Evolutionary conservation across 2,888 invertebrate species (phyloP).

Genomic region (Prionchulus punctatus): DNA sequence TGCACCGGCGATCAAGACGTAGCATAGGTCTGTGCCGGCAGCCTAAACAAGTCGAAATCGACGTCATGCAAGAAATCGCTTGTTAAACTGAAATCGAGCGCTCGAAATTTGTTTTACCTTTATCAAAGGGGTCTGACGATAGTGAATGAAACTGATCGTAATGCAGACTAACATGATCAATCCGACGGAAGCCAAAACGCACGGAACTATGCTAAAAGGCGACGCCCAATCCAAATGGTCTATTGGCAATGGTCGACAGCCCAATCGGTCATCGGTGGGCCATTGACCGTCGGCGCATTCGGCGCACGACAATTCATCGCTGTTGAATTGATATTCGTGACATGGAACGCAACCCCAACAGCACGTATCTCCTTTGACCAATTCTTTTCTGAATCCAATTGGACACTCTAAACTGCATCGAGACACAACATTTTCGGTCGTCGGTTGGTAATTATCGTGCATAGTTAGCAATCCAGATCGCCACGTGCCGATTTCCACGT

Average conservation of each 20-base stretch:
- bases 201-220: conserved; percentile 51
- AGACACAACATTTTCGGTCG: conserved; percentile 21
- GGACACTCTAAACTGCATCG: conserved; percentile 36
- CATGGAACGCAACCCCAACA: conserved; percentile 36
- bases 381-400: conserved; percentile 35
- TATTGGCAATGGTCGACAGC: conserved; percentile 43
- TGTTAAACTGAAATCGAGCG: no score
- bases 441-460: no score
- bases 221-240: conserved; percentile 46
- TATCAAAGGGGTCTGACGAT: conserved; percentile 50
- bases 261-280: conserved; percentile 35
- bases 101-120: no score
- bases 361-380: conserved; percentile 36
- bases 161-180: conserved; percentile 45
- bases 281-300: conserved; percentile 26
- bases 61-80: neutral
- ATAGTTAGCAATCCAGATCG: conserved; percentile 21
- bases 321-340: conserved; percentile 23
- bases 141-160: conserved; percentile 46
- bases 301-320: conserved; percentile 23
- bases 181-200: conserved; percentile 43
- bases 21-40: conserved; percentile 55
- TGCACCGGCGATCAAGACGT: conserved; percentile 46
- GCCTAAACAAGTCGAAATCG: conserved; percentile 34
- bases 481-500: conserved; percentile 28